phyloP scores from a whole-genome alignment of 2,797 vertebrate genomes.

The Rhinichthys osculus region DNA sequence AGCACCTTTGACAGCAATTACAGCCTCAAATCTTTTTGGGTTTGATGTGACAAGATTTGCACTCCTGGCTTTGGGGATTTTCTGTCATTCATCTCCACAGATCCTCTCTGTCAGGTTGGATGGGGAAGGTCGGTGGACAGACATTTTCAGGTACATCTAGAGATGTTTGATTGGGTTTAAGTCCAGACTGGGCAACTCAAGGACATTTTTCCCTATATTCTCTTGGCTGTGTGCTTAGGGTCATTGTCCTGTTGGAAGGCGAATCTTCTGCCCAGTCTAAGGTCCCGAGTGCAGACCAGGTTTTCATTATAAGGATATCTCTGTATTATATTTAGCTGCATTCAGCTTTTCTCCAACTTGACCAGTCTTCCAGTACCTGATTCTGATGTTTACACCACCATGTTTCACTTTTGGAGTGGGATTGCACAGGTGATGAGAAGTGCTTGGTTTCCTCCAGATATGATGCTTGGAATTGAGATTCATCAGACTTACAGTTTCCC shows the following conservation, averaged over 20 bases:
- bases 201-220: background rate
- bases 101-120: background rate
- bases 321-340: background rate
- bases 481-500: background rate
- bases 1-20: conserved; percentile 6
- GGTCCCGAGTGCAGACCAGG: background rate
- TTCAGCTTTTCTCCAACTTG: background rate
- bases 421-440: background rate
- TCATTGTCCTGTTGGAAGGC: background rate
- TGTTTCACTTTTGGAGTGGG: background rate
- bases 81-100: background rate
- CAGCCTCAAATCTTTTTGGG: background rate
- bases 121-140: background rate
- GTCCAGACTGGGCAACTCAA: background rate
- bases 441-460: background rate
- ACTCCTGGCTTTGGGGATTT: background rate
- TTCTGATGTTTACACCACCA: background rate
- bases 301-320: background rate
- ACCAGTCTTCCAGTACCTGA: background rate
- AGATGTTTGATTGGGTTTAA: background rate
- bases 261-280: background rate
- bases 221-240: background rate
- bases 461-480: background rate
- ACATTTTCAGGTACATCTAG: background rate
- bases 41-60: conserved; percentile 12